phyloP scores from a whole-genome alignment of 2,888 invertebrate species.

The Tetragonisca angustula region DNA sequence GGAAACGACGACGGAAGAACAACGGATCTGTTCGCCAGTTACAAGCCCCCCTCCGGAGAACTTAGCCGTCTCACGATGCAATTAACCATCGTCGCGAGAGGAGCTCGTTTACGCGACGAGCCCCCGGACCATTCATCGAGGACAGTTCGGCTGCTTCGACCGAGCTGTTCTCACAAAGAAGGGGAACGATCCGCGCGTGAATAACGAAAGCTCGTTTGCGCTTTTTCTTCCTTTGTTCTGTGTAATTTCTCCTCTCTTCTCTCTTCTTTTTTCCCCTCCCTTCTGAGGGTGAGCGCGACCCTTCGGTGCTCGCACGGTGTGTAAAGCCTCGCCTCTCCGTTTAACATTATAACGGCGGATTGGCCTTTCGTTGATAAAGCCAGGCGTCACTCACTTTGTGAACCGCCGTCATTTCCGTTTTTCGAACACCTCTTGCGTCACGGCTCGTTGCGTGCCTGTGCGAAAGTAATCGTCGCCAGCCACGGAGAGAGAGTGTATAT shows the following conservation, averaged over 20 bases:
- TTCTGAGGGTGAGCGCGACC: slow-evolving; percentile 6
- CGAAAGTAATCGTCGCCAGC: slow-evolving; percentile 36
- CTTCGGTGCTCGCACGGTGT: slow-evolving; percentile 22
- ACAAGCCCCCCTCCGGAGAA: background rate
- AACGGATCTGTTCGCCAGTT: slow-evolving; percentile 11
- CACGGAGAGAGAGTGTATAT: slow-evolving; percentile 7
- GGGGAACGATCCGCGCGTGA: slow-evolving; percentile 34
- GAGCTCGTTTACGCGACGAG: background rate
- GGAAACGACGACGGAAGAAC: slow-evolving; percentile 21
- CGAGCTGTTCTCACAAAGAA: background rate
- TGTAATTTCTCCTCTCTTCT: background rate
- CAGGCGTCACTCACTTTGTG: slow-evolving; percentile 46
- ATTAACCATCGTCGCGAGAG: slow-evolving; percentile 18
- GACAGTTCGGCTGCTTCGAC: background rate
- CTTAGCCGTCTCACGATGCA: slow-evolving; percentile 6
- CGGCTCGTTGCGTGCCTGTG: slow-evolving; percentile 37
- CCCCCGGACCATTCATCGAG: background rate
- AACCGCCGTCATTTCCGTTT: slow-evolving; percentile 55
- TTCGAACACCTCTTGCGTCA: slow-evolving; percentile 51
- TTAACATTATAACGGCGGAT: slow-evolving; percentile 33
- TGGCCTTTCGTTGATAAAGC: slow-evolving; percentile 41
- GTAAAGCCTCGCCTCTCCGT: background rate
- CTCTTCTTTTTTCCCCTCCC: background rate
- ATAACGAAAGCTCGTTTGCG: slow-evolving; percentile 25
- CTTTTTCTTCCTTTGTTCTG: background rate